These are phyloP conservation scores for Caenorhabditis macrosperma DNA, from an alignment of 2,888 invertebrate genomes.

Conservation along the genomic window DNA sequence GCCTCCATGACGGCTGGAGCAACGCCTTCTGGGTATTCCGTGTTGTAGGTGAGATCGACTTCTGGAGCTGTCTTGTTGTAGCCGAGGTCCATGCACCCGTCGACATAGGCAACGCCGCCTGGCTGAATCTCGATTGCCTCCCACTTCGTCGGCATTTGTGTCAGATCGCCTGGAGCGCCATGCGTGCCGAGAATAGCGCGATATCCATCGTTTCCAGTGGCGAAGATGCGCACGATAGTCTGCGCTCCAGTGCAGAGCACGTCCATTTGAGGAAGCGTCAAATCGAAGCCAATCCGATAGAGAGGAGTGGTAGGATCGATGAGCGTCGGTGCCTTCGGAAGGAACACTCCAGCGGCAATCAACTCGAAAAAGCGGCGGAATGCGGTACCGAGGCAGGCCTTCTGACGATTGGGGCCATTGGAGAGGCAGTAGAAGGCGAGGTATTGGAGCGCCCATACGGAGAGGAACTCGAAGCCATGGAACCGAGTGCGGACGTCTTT, in stretches of 20 bases:
- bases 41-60: no score
- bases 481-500: slow-evolving; percentile 92
- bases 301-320: slow-evolving; percentile 84
- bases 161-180: slow-evolving; percentile 32
- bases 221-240: slow-evolving; percentile 89
- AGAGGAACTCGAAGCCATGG: slow-evolving; percentile 91
- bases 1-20: no score
- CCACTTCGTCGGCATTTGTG: slow-evolving; percentile 15
- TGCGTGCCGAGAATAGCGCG: slow-evolving; percentile 53
- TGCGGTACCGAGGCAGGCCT: slow-evolving; percentile 92
- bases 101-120: not conserved
- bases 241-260: slow-evolving; percentile 94
- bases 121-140: slow-evolving; percentile 24
- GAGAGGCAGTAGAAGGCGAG: slow-evolving; percentile 89
- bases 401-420: slow-evolving; percentile 85
- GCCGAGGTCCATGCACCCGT: slow-evolving; percentile 25
- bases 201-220: slow-evolving; percentile 57
- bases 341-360: slow-evolving; percentile 92
- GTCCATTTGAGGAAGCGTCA: slow-evolving; percentile 91
- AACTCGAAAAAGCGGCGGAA: slow-evolving; percentile 91
- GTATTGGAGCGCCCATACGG: slow-evolving; percentile 96
- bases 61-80: not conserved
- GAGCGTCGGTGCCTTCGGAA: slow-evolving; percentile 87
- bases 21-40: no score
- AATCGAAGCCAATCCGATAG: slow-evolving; percentile 85